These are phyloP conservation scores for Hemistola chrysoprasaria DNA, from an alignment of 2,888 invertebrate genomes.

Conservation along the genomic window DNA sequence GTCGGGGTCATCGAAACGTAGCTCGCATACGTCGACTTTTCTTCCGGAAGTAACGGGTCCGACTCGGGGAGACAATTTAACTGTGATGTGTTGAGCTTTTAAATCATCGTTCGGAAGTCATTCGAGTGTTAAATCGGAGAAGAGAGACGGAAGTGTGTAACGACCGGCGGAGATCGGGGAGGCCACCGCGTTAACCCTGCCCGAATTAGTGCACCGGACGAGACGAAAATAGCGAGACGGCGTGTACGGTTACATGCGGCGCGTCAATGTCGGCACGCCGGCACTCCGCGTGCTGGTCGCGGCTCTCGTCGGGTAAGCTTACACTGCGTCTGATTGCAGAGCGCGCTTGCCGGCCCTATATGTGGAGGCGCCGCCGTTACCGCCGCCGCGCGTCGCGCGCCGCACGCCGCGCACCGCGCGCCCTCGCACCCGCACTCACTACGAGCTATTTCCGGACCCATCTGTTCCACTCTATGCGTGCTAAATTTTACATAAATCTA, in stretches of 20 bases:
- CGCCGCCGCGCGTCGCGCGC: conserved; percentile 46
- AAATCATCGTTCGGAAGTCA: conserved; percentile 37
- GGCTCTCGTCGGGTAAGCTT: conserved; percentile 68
- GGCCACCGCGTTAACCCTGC: conserved; percentile 80
- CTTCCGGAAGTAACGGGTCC: conserved; percentile 17
- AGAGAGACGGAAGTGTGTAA: conserved; percentile 74
- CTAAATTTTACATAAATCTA: conserved; percentile 71
- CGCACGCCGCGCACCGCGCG: conserved; percentile 47
- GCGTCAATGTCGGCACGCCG: conserved; percentile 74
- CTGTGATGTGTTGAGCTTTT: conserved; percentile 36
- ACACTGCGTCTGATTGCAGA: conserved; percentile 73
- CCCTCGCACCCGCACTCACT: conserved; percentile 58
- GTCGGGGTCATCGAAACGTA: conserved; percentile 57
- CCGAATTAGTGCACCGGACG: conserved; percentile 81
- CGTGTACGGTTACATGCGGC: conserved; percentile 79
- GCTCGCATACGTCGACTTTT: conserved; percentile 32
- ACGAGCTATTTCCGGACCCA: conserved; percentile 67
- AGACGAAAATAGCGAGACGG: conserved; percentile 77
- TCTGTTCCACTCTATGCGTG: conserved; percentile 70
- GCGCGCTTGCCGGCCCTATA: conserved; percentile 74
- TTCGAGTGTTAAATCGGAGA: conserved; percentile 62
- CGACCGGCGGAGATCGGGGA: conserved; percentile 63
- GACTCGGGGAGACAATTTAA: conserved; percentile 29
- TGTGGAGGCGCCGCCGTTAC: conserved; percentile 62
- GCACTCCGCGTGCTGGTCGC: conserved; percentile 52